Conservation (phyloP, 1,140 invertebrate species). For the Dufourea novaeangliae region DNA sequence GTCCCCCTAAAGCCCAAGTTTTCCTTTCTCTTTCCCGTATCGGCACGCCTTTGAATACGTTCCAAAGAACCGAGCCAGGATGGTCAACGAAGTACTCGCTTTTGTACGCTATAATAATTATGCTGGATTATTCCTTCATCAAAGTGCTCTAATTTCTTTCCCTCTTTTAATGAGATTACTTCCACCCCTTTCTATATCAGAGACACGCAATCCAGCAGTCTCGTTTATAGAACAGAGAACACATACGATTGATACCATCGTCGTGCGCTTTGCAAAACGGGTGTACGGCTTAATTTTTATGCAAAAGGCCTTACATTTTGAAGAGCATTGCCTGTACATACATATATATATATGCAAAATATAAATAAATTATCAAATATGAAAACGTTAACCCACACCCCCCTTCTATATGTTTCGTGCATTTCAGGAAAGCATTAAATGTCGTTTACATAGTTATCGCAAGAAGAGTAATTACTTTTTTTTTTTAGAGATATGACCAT, state of each 20-base stretch:
- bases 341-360: slow-evolving; percentile 63
- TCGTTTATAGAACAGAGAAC: slow-evolving; percentile 57
- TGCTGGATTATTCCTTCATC: slow-evolving; percentile 45
- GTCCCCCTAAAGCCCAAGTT: slow-evolving; percentile 56
- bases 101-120: slow-evolving; percentile 49
- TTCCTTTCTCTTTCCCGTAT: slow-evolving; percentile 27
- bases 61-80: slow-evolving; percentile 24
- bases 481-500: slow-evolving; percentile 75
- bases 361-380: slow-evolving; percentile 79
- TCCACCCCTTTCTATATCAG: slow-evolving; percentile 28
- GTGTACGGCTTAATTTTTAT: slow-evolving; percentile 79
- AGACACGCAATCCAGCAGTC: slow-evolving; percentile 24
- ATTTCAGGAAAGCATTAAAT: slow-evolving; percentile 85
- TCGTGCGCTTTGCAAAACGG: slow-evolving; percentile 64
- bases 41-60: slow-evolving; percentile 2
- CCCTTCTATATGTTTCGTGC: slow-evolving; percentile 87
- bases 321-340: slow-evolving; percentile 61
- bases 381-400: slow-evolving; percentile 81
- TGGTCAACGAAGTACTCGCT: slow-evolving; percentile 41
- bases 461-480: slow-evolving; percentile 79
- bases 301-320: slow-evolving; percentile 77
- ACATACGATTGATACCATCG: slow-evolving; percentile 60
- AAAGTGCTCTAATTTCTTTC: slow-evolving; percentile 39
- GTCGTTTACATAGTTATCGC: slow-evolving; percentile 78
- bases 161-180: slow-evolving; percentile 35